Base-by-base conservation (phyloP, 2,113 vertebrate genomes). In the Notothenia rossii region DNA sequence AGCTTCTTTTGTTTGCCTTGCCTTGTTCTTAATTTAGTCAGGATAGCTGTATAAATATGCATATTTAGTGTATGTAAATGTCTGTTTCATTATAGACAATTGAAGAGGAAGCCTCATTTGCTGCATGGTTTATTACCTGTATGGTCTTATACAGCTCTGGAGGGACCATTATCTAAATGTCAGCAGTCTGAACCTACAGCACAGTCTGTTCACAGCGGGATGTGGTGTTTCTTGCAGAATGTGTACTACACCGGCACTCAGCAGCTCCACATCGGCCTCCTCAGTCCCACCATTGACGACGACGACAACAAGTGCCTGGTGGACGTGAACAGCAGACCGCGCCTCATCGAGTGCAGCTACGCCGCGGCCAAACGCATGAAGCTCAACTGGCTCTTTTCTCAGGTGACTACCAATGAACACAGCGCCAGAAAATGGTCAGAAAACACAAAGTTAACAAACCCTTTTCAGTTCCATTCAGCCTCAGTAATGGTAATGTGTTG, bases 301-400 rank as follows among this genome's bases (percentile, higher is more conserved):
- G 97, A 98, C 4, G 98, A 99, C 95, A 99, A 99, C 95, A 96
- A 97, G 94, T 99, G 98, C 94, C 95, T 99, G 96, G 98, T 99
- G 90, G 98, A 99, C 36, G 97, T 99, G 90, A 99, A 99, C 87
- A 94, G 97, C 91, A 94, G 96, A 67, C 97, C 97, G 2, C 94
- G 97, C 81, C 97, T 99, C 91, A 96, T 99, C 13, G 98, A 99
- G 91, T 99, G 98, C 95, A 96, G 96, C 92, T 98, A 99, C 3
- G 98, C 98, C 86, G 93, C 96, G 88, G 95, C 96, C 91, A 99
- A 99, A 94, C 96, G 97, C 88, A 98, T 99, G 98, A 99, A 99
- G 93, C 96, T 98, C 66, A 95, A 98, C 93, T 99, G 98, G 98
- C 95, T 97, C 79, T 98, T 99, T 93, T 96, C 96, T 95, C 98